Base-by-base conservation (phyloP, 2,113 vertebrate species). In the Crotalus tigris region DNA sequence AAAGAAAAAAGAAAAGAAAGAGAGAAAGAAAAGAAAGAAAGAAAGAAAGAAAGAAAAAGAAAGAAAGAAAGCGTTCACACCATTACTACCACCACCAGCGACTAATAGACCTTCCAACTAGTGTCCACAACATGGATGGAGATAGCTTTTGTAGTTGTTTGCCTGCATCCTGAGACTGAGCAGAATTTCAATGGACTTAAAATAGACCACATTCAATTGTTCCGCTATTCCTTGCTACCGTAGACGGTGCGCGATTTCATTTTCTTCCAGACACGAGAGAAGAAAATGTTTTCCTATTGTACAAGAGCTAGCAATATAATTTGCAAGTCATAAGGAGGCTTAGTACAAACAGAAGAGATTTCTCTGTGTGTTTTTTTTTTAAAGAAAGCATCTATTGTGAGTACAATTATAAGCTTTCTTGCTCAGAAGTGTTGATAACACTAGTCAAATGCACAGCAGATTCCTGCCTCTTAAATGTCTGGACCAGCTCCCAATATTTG, bases 381-480 rank as follows among this genome's bases (percentile, higher is more conserved):
- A 57, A 51, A 33, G 64, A 86, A 53, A 59, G 51, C 92, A 93
- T 90, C 88, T 93, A 88, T 75, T 51, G 2, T 85, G 93, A 95
- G 91, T 94, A 94, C 94, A 92, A 54, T 96, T 95, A 88, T 39
- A 95, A 97, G 92, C 93, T 96, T 96, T 94, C 88, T 91, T 92
- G 92, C 91, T 95, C 89, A 94, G 93, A 95, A 96, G 95, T 96
- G 95, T 96, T 96, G 93, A 97, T 97, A 96, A 94, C 96, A 87
- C 69, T 69, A 92, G 94, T 95, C 94, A 97, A 96, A 96, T 61
- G 92, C 96, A 94, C 96, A 97, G 95, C 95, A 92, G 96, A 97
- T 81, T 97, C 96, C 96, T 96, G 97, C 95, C 97, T 97, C 95
- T 96, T 93, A 57, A 91, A 95, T 91, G 92, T 94, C 97, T 97